Evolutionary conservation across 2,113 vertebrate genomes (phyloP).

Genomic region (Tragelaphus scriptus): DNA sequence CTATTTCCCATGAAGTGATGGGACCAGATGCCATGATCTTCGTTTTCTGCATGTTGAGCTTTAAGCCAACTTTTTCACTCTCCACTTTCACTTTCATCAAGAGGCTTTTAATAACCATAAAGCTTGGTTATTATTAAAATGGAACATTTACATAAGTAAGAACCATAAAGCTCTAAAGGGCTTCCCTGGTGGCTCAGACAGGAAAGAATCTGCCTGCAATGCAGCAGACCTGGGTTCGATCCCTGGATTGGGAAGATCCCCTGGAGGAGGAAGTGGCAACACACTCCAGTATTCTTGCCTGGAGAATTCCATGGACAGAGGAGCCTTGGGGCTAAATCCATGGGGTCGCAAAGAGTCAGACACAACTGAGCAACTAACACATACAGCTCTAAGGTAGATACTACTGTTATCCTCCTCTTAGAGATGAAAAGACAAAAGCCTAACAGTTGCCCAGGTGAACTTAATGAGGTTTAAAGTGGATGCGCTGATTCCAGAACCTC

Average conservation of each 20-base stretch:
- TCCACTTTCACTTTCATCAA: no score
- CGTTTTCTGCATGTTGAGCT: no score
- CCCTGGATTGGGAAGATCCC: neutral
- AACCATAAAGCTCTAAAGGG: neutral
- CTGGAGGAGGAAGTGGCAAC: neutral
- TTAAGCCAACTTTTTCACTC: no score
- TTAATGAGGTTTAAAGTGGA: neutral
- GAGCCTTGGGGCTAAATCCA: neutral
- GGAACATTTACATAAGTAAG: neutral
- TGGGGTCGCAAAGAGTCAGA: neutral
- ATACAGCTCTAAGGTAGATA: neutral
- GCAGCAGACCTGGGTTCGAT: fast-evolving
- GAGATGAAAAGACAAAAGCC: neutral
- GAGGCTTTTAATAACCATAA: neutral
- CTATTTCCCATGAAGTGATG: no score
- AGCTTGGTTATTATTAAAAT: neutral
- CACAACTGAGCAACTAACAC: neutral
- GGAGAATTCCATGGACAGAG: neutral
- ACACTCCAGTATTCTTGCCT: neutral
- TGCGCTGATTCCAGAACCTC: neutral
- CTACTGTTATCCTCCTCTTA: neutral
- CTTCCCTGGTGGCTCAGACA: neutral
- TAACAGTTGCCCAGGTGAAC: neutral
- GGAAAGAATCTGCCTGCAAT: neutral
- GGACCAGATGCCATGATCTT: no score